Percentiles rank a stretch among this genome's conserved stretches.
Evolutionary conservation across 1,140 invertebrate genomes (phyloP).

Genomic region (Drosophila tani): DNA sequence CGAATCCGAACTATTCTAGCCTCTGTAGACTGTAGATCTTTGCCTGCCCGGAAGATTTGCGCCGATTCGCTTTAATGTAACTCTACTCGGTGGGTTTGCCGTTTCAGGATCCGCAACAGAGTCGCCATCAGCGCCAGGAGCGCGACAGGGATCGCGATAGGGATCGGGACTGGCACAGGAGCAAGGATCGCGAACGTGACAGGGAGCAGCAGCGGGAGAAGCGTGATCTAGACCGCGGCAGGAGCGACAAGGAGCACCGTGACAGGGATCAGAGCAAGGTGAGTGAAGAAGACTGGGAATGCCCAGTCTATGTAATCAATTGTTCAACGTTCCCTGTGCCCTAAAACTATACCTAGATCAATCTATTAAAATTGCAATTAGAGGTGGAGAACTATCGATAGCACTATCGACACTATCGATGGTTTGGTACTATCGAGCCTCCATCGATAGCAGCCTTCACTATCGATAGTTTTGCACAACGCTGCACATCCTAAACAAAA

Average conservation of each 20-base stretch:
- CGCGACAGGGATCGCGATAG: slow-evolving; percentile 50
- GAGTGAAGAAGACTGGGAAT: too few species aligned
- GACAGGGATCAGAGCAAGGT: slow-evolving; percentile 49
- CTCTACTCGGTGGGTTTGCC: slow-evolving; percentile 24
- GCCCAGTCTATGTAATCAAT: too few species aligned
- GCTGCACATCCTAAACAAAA: too few species aligned
- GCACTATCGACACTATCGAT: too few species aligned
- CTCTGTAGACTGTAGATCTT: slow-evolving; percentile 18
- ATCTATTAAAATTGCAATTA: too few species aligned
- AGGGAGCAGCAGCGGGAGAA: slow-evolving; percentile 45
- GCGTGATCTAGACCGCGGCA: slow-evolving; percentile 20
- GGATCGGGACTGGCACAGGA: slow-evolving; percentile 46
- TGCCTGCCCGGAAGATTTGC: background rate
- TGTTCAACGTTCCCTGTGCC: too few species aligned
- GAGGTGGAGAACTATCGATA: too few species aligned
- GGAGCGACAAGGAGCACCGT: slow-evolving; percentile 26
- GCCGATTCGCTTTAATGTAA: slow-evolving; percentile 31
- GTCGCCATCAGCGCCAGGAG: slow-evolving; percentile 42
- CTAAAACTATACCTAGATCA: too few species aligned
- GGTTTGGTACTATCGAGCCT: too few species aligned
- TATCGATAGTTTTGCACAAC: too few species aligned
- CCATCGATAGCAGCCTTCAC: too few species aligned
- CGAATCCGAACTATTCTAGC: slow-evolving; percentile 15
- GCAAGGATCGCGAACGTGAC: slow-evolving; percentile 31
- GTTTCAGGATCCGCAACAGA: slow-evolving; percentile 53